Conservation (phyloP, 2,888 invertebrate species). For the Ormia ochracea region DNA sequence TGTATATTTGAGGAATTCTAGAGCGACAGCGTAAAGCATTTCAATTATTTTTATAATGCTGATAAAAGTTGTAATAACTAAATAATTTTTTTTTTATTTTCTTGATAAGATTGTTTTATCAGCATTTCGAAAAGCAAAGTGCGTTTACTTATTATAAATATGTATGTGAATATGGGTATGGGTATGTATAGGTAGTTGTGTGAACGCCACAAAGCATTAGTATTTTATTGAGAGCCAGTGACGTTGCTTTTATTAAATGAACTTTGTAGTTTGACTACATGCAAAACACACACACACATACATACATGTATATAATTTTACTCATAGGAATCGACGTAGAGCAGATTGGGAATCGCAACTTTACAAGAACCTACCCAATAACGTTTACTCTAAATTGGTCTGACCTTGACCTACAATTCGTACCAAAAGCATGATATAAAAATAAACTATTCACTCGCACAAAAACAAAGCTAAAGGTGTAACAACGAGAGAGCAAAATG, state of each 20-base stretch:
- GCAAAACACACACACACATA: too few species aligned
- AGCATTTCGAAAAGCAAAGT: neutral
- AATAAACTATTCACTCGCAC: slow-evolving; percentile 15
- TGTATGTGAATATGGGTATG: neutral
- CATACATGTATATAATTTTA: too few species aligned
- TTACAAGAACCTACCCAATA: neutral
- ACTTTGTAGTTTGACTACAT: too few species aligned
- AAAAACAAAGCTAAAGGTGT: too few species aligned
- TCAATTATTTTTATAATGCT: too few species aligned
- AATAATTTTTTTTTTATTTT: neutral
- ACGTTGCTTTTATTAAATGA: too few species aligned
- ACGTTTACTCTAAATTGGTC: too few species aligned
- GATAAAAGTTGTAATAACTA: neutral
- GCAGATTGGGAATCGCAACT: neutral
- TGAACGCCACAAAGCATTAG: neutral
- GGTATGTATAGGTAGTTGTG: neutral
- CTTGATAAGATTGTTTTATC: neutral
- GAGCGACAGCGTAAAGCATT: too few species aligned
- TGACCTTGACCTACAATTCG: slow-evolving; percentile 64
- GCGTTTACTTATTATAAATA: neutral
- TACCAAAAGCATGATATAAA: slow-evolving; percentile 5
- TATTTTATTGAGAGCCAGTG: too few species aligned
- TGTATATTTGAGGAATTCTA: too few species aligned
- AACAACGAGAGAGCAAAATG: slow-evolving; percentile 1
- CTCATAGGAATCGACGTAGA: neutral